Percentiles rank a stretch among this genome's conserved stretches.
Conservation (phyloP, 1,140 invertebrate genomes). For the Drosophila orosa region DNA sequence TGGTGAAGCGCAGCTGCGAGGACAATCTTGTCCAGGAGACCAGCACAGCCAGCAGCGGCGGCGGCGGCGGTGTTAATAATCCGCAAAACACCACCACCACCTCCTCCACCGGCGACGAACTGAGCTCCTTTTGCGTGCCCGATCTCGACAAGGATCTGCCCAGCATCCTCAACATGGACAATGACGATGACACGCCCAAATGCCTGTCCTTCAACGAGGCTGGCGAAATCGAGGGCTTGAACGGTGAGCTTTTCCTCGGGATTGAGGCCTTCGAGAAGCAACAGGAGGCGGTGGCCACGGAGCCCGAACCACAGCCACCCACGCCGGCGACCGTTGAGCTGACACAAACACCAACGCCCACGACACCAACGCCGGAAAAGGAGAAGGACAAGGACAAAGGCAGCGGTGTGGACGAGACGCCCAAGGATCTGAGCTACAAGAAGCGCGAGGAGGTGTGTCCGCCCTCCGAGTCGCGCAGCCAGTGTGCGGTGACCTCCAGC, state of each 20-base stretch:
- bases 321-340: constrained; percentile 59
- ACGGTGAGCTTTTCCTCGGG: constrained; percentile 76
- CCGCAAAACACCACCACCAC: constrained; percentile 5
- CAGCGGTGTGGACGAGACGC: constrained; percentile 84
- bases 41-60: constrained; percentile 1
- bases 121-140: constrained; percentile 82
- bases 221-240: constrained; percentile 80
- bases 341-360: constrained; percentile 47
- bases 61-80: constrained; percentile 34
- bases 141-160: constrained; percentile 84
- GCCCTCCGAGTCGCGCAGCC: constrained; percentile 78
- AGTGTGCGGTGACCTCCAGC: constrained; percentile 80
- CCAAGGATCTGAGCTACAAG: constrained; percentile 86
- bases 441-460: constrained; percentile 83
- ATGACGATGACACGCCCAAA: constrained; percentile 84
- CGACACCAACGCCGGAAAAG: constrained; percentile 36
- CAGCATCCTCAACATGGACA: constrained; percentile 79
- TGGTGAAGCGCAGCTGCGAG: constrained; percentile 87
- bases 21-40: constrained; percentile 84
- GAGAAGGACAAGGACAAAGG: constrained; percentile 13
- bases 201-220: constrained; percentile 83
- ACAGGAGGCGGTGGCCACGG: constrained; percentile 37
- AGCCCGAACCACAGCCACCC: constrained; percentile 28
- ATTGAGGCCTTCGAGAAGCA: constrained; percentile 78
- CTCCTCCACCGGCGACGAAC: constrained; percentile 6